These are phyloP conservation scores for Aphelenchoides fujianensis DNA, from an alignment of 1,140 invertebrate species.

Conservation along the genomic window DNA sequence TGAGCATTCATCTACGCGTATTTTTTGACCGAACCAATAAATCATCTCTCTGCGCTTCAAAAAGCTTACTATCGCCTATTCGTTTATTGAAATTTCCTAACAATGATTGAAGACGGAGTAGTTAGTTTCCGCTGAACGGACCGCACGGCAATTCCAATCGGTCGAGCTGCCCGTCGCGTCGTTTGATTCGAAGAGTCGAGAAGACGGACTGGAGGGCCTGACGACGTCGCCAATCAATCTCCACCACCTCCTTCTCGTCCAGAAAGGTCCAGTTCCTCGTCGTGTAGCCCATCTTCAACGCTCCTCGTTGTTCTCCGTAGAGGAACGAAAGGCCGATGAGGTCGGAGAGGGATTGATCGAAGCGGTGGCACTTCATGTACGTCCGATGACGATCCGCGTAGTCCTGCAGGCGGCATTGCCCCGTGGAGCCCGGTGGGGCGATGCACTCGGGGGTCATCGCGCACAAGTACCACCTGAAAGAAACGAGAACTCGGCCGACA, in stretches of 20 bases:
- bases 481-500: background rate
- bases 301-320: background rate
- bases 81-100: no score
- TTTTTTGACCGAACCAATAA: no score
- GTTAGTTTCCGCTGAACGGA: no score
- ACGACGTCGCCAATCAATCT: background rate
- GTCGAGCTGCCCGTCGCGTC: no score
- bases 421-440: background rate
- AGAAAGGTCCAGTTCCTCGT: background rate
- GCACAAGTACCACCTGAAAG: conserved; percentile 11
- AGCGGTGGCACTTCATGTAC: conserved; percentile 10
- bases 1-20: no score
- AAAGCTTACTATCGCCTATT: no score
- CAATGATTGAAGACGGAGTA: no score
- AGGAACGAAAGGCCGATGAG: background rate
- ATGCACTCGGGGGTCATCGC: conserved; percentile 7
- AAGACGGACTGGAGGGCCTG: no score
- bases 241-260: background rate
- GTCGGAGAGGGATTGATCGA: background rate
- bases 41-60: no score
- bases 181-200: no score
- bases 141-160: no score
- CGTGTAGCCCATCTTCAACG: background rate
- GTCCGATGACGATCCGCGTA: background rate
- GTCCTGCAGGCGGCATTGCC: background rate